Base-by-base conservation (phyloP, 2,113 vertebrate genomes). In the Pavo muticus region DNA sequence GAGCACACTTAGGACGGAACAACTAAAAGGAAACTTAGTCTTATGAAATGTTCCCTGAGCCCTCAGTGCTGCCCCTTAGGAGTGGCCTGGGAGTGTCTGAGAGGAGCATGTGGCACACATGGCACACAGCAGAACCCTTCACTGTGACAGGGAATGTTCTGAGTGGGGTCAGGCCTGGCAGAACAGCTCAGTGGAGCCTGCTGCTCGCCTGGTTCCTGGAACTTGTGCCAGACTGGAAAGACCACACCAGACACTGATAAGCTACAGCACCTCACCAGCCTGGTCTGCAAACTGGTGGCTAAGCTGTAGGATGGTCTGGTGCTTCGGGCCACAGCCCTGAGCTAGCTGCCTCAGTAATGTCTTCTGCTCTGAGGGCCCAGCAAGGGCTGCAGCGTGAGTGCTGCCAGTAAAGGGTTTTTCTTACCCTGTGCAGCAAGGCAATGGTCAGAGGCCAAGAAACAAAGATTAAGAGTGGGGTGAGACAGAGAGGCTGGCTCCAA, bases 331-430 rank as follows among this genome's bases (percentile, higher is more conserved):
- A 60, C 25, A 56, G 69, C 48, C 48, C n/a, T 30, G 16, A 20
- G 9, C 10, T 29, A 56, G 65, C 52, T 4, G 3, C 65, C n/a
- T 75, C 4, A 1, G 29, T 39, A 32, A 75, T 3, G 18, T 65
- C 82, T 56, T 17, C 73, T 83, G 84, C 88, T 93, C 90, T 84
- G 40, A 75, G 61, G 14, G 20, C 74, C 57, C 39, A 80, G 65
- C 80, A 68, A 84, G 61, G 48, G 57, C 91, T 82, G 44, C 67
- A 87, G 57, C 77, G 90, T 40, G 39, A 92, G 76, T 0, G 3
- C 50, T 56, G 76, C 63, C 61, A 83, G 72, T 32, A 77, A 80
- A 86, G 92, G 67, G 95, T 89, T 96, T 93, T 92, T 93, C 57
- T 61, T 37, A n/a, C 8, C 27, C 69, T 3, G 1, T 0, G 0